Evolutionary conservation across 2,797 vertebrate species (phyloP), one percentile per base, ranked within the genome.

Genomic region (Megalops cyprinoides): DNA sequence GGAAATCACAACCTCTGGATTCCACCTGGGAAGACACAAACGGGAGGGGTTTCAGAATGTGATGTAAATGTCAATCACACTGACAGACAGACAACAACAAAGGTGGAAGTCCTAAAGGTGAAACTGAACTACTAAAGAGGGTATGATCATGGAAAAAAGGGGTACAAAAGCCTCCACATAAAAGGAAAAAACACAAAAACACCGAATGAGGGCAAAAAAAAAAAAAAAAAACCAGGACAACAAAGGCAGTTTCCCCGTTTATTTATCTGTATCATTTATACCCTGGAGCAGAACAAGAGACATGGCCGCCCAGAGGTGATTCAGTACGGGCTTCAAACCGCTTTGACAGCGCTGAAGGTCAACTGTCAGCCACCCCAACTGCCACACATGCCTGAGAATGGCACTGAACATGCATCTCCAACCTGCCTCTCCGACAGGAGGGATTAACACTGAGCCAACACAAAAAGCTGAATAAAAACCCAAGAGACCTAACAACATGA

Each of bases 341-440:
- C 73, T 65, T 65, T 75, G 55, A 75, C 78, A 82, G 23, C 71
- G 67, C 69, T 79, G 79, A 79, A 82, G 81, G 81, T 82, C 81
- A 82, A 69, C 75, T 60, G 58, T 82, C 81, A 82, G 71, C 77
- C 69, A 67, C 62, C 58, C 48, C 67, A 23, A 71, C 67, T 78
- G 69, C 76, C 69, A 44, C 20, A 56, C 73, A 51, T 75, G 81
- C 55, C 71, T 79, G 42, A 34, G 34, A 82, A 75, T 31, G 46
- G 77, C 71, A 55, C 37, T 18, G 58, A 46, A 56, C 65, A 39
- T 20, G 34, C n/a, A 31, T 44, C 71, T 49, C 56, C 23, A 74
- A 37, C 51, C 71, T 18, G 44, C 62, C 60, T 82, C 73, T 76
- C 44, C 37, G 79, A 9, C n/a, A 44, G 49, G 34, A 74, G 44